Conservation (phyloP, 1,140 invertebrate genomes). For the Battus philenor region DNA sequence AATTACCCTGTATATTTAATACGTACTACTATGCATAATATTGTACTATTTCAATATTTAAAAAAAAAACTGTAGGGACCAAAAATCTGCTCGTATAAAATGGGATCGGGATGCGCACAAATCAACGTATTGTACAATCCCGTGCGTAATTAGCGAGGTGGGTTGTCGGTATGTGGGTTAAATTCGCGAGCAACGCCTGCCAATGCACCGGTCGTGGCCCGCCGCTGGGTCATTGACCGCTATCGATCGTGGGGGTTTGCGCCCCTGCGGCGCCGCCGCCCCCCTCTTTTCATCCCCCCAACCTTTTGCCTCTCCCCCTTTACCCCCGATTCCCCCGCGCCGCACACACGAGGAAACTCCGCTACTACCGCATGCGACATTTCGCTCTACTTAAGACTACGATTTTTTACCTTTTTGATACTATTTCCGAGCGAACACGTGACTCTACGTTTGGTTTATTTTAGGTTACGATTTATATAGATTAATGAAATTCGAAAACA, state of each 20-base stretch:
- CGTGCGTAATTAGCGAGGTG: constrained; percentile 43
- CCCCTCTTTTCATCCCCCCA: constrained; percentile 21
- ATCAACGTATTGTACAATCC: constrained; percentile 28
- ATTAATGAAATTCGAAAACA: too few relatives aligned
- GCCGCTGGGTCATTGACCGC: constrained; percentile 57
- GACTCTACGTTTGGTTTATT: too few relatives aligned
- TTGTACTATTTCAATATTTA: too few relatives aligned
- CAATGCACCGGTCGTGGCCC: constrained; percentile 56
- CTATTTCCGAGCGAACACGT: not conserved
- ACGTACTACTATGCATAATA: too few relatives aligned
- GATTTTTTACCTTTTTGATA: constrained; percentile 3
- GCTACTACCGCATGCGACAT: constrained; percentile 63
- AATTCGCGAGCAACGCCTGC: constrained; percentile 43
- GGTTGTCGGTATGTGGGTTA: constrained; percentile 57
- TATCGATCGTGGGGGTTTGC: constrained; percentile 60
- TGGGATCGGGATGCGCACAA: not conserved
- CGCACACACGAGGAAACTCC: constrained; percentile 33
- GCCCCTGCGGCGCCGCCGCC: constrained; percentile 52
- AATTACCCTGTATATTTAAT: too few relatives aligned
- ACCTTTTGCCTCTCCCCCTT: constrained; percentile 23
- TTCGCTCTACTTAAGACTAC: constrained; percentile 26
- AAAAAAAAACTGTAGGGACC: not conserved
- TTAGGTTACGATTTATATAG: too few relatives aligned
- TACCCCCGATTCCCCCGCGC: constrained; percentile 20
- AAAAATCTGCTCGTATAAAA: too few relatives aligned